Conservation (phyloP, 2,797 vertebrate species). For the Trachurus trachurus region DNA sequence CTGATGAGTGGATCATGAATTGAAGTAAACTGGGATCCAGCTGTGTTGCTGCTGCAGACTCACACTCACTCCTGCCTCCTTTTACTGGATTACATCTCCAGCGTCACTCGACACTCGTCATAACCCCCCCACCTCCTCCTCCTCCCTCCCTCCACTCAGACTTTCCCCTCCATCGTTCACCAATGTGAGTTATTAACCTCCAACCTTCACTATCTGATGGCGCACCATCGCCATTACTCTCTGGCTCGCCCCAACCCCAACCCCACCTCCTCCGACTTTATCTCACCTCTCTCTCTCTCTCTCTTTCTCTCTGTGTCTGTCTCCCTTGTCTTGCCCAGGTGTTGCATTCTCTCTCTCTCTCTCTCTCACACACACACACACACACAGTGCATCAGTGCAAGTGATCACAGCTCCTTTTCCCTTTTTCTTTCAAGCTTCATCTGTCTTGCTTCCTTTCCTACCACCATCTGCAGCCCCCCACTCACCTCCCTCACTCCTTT, state of each 20-base stretch:
- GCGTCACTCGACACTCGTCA: conserved; percentile 12
- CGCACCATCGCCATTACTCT: conserved; percentile 3
- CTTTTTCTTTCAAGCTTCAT: not conserved
- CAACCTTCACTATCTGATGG: conserved; percentile 59
- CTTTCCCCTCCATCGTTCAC: conserved; percentile 29
- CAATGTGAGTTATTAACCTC: conserved; percentile 72
- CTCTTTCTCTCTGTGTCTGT: not conserved
- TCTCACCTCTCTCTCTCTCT: conserved; percentile 1
- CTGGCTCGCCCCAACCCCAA: not conserved
- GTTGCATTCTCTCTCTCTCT: no score
- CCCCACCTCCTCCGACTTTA: not conserved
- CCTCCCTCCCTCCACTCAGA: not conserved
- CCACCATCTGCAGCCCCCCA: no score
- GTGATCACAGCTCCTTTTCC: not conserved
- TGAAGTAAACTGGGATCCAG: not conserved
- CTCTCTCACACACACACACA: not conserved
- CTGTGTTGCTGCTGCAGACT: not conserved
- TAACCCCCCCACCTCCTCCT: conserved; percentile 9
- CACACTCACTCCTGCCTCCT: not conserved
- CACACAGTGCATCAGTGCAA: not conserved
- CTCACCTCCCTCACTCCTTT: not conserved
- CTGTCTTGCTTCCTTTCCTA: not conserved
- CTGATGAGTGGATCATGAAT: not conserved
- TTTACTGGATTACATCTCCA: not conserved
- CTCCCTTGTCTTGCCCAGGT: no score